A percentile compares a stretch with the other conserved stretches of the same genome.
Conservation (phyloP, 92 coral and sea anemone species). For the Meandrina meandrites region DNA sequence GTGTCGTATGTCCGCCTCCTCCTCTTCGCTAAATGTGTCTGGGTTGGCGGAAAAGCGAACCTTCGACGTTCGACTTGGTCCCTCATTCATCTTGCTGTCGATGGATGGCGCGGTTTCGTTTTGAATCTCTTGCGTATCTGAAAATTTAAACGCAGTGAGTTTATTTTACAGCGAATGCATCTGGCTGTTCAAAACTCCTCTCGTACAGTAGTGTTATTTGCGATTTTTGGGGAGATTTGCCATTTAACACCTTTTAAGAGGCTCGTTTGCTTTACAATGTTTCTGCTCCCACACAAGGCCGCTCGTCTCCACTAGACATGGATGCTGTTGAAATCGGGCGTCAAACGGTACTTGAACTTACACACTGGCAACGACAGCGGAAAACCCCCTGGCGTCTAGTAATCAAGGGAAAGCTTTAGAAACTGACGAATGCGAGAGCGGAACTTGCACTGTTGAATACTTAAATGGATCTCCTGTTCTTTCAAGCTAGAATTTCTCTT, state of each 20-base stretch:
- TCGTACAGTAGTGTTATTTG: not conserved
- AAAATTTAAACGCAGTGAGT: not conserved
- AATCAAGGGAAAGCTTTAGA: not conserved
- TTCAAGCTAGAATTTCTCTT: constrained; percentile 25
- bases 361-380: not conserved
- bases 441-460: constrained; percentile 28
- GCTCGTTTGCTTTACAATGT: not conserved
- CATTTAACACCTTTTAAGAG: not conserved
- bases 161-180: not conserved
- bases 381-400: not conserved
- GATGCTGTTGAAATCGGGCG: not conserved
- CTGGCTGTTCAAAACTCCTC: not conserved
- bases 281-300: not conserved
- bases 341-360: not conserved
- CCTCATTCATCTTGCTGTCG: constrained; percentile 36
- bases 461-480: constrained; percentile 31
- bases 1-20: constrained; percentile 61
- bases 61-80: constrained; percentile 54
- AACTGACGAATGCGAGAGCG: constrained; percentile 20
- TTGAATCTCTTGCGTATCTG: constrained; percentile 12
- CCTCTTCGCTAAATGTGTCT: constrained; percentile 76
- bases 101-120: not conserved
- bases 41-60: constrained; percentile 72
- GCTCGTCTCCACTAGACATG: not conserved
- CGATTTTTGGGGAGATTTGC: not conserved